These are phyloP conservation scores for Astropecten irregularis DNA, from an alignment of 53 echinoderm and acorn worm genomes.

Conservation along the genomic window DNA sequence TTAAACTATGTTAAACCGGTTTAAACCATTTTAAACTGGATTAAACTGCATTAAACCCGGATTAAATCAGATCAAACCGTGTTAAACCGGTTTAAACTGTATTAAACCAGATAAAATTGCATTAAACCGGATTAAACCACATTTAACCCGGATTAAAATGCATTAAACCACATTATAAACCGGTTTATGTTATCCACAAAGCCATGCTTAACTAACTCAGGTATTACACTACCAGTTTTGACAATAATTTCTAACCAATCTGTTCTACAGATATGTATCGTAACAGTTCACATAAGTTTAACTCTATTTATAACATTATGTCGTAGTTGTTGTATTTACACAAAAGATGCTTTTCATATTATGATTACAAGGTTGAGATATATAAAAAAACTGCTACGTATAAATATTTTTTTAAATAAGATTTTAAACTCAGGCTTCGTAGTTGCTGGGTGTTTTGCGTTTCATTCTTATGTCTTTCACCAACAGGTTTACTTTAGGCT, in stretches of 20 bases:
- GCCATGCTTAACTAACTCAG: neutral
- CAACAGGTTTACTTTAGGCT: too few relatives aligned
- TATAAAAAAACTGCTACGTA: constrained; percentile 38
- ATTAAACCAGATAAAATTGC: too few relatives aligned
- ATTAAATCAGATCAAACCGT: too few relatives aligned
- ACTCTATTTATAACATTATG: constrained; percentile 42
- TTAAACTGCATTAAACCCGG: neutral
- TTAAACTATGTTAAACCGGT: neutral
- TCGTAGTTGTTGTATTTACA: constrained; percentile 16
- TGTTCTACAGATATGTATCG: constrained; percentile 23
- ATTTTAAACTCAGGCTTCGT: constrained; percentile 12
- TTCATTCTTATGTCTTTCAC: too few relatives aligned
- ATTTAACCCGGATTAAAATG: too few relatives aligned
- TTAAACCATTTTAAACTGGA: neutral
- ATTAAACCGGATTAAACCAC: too few relatives aligned
- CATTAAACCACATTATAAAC: too few relatives aligned
- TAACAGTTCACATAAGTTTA: constrained; percentile 30
- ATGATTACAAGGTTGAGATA: constrained; percentile 19
- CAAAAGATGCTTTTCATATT: neutral
- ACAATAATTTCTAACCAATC: constrained; percentile 19
- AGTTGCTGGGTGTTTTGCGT: too few relatives aligned
- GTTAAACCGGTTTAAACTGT: too few relatives aligned
- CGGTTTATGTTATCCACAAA: neutral
- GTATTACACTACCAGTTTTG: constrained; percentile 27
- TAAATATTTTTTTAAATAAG: constrained; percentile 47